A percentile compares a stretch with the other conserved stretches of the same genome.
phyloP scores from a whole-genome alignment of 2,797 vertebrate species.

The Threskiornis aethiopicus region DNA sequence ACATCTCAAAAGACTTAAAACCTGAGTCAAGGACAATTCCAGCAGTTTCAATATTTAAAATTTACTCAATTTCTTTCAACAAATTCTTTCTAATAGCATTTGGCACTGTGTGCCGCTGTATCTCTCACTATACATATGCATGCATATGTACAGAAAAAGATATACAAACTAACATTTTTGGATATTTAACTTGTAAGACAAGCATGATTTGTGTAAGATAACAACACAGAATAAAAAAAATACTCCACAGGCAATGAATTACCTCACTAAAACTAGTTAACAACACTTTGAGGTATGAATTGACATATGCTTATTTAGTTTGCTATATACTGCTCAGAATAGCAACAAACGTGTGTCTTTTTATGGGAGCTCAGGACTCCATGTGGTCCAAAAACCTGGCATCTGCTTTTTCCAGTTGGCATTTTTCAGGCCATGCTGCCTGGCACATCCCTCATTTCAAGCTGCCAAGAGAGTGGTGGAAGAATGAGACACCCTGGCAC shows the following conservation, averaged over 20 bases:
- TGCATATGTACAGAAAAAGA: neutral
- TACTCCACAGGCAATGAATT: neutral
- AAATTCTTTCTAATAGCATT: neutral
- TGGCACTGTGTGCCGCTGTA: neutral
- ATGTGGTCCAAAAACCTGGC: neutral
- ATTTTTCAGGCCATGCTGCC: neutral
- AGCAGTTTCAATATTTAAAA: neutral
- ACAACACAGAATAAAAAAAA: neutral
- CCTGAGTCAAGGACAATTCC: neutral
- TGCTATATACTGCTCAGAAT: neutral
- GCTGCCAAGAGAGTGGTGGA: neutral
- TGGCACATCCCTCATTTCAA: neutral
- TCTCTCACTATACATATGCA: neutral
- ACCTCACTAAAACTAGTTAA: neutral
- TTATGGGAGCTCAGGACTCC: neutral
- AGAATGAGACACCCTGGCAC: neutral
- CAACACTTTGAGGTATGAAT: neutral
- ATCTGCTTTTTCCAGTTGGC: conserved; percentile 7
- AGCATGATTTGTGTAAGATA: neutral
- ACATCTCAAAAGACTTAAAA: neutral
- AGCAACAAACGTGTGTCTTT: neutral
- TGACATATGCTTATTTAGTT: neutral
- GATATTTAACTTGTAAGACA: neutral
- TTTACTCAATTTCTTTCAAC: neutral
- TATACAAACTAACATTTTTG: neutral